Base-by-base conservation (phyloP, 2,888 invertebrate species). In the Ochropleura plecta region DNA sequence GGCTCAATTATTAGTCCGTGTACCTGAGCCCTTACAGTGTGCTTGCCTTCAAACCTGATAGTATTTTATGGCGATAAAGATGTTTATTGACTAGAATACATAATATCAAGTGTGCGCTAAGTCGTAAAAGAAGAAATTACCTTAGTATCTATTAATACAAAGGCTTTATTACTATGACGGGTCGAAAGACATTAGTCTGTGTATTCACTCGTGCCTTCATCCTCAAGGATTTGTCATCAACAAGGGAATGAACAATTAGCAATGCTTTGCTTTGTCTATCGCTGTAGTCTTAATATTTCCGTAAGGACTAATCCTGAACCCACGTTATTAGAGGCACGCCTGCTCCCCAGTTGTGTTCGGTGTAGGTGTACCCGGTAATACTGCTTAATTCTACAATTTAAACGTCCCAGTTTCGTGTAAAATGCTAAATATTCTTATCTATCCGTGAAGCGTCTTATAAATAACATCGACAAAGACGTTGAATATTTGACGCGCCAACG, bases 401-500 rank as follows among this genome's bases (percentile, higher is more conserved):
- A 78, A 66, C 60, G 73, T 44, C 73, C 63, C 76, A 82, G 68
- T 42, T 77, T 70, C 63, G 63, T 44, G 69, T 70, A 82, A 88
- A 88, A 81, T 87, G 67, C 68, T 70, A 75, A 83, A 87, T 86
- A 82, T 83, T 84, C 79, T 86, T 84, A 83, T 87, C 84, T 74
- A 86, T 82, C 78, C 81, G 79, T 82, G 83, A 83, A 84, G 83
- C 78, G 81, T 85, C 84, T 88, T 81, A 79, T 88, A 89, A 89
- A 88, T 88, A 91, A 91, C 89, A 91, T 90, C 88, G 89, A 90
- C 88, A 90, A 90, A 89, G 89, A 88, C 87, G 86, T 88, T 93
- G 92, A 94, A 95, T 94, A 94, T 94, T 94, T 94, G 90, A 92
- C 89, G 88, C 90, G 90, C 86, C 88, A 84, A 88, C 88, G 91